Percentiles rank a stretch among this genome's conserved stretches.
Conservation (phyloP, 2,888 invertebrate genomes). For the Labia minor region DNA sequence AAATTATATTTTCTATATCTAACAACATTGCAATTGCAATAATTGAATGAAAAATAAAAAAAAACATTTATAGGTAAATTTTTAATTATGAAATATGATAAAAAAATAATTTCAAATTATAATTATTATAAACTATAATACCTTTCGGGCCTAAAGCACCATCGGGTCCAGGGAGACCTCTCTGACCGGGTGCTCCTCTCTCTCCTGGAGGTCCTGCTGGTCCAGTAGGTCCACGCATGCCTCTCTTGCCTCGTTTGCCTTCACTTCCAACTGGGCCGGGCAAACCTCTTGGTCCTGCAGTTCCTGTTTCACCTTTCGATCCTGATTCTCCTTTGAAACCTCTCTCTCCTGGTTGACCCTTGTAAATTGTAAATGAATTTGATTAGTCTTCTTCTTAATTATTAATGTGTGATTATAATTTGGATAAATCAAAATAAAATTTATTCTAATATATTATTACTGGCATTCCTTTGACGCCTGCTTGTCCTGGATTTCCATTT, state of each 20-base stretch:
- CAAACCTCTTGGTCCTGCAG: constrained; percentile 60
- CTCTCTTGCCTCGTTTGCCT: constrained; percentile 72
- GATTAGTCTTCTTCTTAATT: background rate
- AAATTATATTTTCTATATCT: background rate
- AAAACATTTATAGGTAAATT: background rate
- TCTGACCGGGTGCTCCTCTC: constrained; percentile 51
- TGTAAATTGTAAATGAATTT: constrained; percentile 23
- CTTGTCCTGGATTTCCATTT: constrained; percentile 59
- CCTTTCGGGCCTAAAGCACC: constrained; percentile 66
- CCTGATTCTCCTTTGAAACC: constrained; percentile 72
- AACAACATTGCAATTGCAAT: background rate
- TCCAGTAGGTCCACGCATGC: constrained; percentile 64
- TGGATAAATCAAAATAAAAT: constrained; percentile 4
- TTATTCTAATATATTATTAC: constrained; percentile 37
- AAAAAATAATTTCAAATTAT: background rate
- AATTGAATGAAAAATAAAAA: background rate
- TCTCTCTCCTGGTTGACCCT: constrained; percentile 68
- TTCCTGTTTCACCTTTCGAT: constrained; percentile 62
- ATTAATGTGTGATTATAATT: background rate
- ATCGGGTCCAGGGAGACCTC: constrained; percentile 65
- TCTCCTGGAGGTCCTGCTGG: constrained; percentile 62
- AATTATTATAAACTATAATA: constrained; percentile 25
- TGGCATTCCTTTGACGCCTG: constrained; percentile 64
- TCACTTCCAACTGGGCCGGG: constrained; percentile 65
- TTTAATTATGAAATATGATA: background rate